These are phyloP conservation scores for Amphiprion ocellaris DNA, from an alignment of 2,113 vertebrate genomes.

Conservation along the genomic window DNA sequence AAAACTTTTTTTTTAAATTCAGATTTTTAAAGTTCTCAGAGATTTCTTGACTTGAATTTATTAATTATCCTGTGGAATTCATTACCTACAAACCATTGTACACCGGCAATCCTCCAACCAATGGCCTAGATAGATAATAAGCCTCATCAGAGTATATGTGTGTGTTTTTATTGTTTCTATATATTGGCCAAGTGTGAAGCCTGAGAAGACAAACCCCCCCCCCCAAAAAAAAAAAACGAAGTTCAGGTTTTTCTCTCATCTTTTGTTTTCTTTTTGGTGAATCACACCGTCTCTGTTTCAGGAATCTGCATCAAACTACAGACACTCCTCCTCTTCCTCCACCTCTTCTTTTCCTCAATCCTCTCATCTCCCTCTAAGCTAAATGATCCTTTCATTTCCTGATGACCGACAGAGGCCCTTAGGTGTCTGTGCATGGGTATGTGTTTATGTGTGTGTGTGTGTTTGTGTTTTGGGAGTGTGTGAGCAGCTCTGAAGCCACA, in stretches of 20 bases:
- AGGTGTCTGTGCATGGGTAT: constrained; percentile 82
- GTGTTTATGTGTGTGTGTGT: constrained; percentile 38
- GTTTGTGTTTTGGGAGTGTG: constrained; percentile 43
- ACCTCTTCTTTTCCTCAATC: constrained; percentile 60
- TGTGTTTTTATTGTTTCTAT: constrained; percentile 1
- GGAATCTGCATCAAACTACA: constrained; percentile 61
- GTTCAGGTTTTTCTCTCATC: constrained; percentile 38
- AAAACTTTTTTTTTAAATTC: no score
- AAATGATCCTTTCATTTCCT: constrained; percentile 98
- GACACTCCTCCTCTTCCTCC: constrained; percentile 66
- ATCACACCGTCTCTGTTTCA: constrained; percentile 50
- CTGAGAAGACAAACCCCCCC: not conserved
- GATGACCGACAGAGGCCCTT: constrained; percentile 86
- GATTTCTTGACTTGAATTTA: not conserved
- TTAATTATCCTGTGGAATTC: constrained; percentile 2
- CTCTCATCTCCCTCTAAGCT: constrained; percentile 84
- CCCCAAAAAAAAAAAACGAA: no score
- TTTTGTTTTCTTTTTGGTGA: constrained; percentile 38
- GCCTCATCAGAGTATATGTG: not conserved
- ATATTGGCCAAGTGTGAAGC: constrained; percentile 44
- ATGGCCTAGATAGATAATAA: not conserved
- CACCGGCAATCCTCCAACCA: constrained; percentile 7
- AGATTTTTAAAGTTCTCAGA: not conserved
- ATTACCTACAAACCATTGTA: not conserved
- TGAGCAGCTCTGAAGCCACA: constrained; percentile 74